Evolutionary conservation across 1,140 invertebrate species (phyloP).

Genomic region (Magallana ariakensis): DNA sequence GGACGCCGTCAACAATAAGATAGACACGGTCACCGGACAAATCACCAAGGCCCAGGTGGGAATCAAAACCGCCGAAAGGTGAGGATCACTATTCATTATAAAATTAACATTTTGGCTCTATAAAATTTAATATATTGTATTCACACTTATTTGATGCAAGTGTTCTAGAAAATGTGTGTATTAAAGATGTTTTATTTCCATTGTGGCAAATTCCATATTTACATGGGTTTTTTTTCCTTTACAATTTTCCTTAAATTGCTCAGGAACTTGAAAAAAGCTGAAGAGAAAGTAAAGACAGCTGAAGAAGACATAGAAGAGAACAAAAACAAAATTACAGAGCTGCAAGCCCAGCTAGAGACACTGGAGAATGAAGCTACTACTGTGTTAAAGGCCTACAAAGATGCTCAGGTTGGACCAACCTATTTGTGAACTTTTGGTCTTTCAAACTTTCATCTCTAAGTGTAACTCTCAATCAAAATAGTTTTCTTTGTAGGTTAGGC

Average conservation of each 20-base stretch:
- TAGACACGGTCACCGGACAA: constrained; percentile 75
- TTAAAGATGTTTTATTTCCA: too few relatives aligned
- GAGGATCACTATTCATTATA: not conserved
- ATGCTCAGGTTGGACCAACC: constrained; percentile 71
- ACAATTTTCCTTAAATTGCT: constrained; percentile 36
- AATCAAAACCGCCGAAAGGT: constrained; percentile 91
- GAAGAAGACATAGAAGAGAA: constrained; percentile 76
- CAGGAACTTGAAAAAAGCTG: constrained; percentile 87
- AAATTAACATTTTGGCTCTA: too few relatives aligned
- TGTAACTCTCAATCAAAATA: too few relatives aligned
- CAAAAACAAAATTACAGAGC: constrained; percentile 69
- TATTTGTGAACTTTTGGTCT: too few relatives aligned
- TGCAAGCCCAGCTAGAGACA: constrained; percentile 72
- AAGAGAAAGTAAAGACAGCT: constrained; percentile 83
- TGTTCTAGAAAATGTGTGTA: too few relatives aligned
- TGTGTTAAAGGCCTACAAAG: constrained; percentile 81
- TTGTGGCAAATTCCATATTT: too few relatives aligned
- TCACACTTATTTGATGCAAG: too few relatives aligned
- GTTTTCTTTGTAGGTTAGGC: too few relatives aligned
- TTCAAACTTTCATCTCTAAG: too few relatives aligned
- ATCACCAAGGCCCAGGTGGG: constrained; percentile 89
- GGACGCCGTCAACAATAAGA: constrained; percentile 73
- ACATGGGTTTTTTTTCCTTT: too few relatives aligned
- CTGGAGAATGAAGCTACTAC: constrained; percentile 76
- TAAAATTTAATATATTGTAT: too few relatives aligned